Base-by-base conservation (phyloP, 2,113 vertebrate genomes). In the Podarcis cretensis region DNA sequence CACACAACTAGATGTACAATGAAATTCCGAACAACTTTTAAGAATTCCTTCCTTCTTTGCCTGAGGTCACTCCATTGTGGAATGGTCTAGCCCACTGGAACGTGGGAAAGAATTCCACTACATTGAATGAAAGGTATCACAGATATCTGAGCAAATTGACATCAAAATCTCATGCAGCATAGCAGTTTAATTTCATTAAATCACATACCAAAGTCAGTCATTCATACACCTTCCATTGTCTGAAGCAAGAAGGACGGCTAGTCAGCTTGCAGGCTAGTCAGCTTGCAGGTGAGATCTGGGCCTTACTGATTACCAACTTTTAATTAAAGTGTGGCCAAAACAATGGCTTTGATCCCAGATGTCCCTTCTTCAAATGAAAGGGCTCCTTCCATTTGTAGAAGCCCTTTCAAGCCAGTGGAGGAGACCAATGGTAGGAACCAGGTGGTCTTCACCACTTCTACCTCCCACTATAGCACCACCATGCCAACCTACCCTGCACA, bases 131-230 rank as follows among this genome's bases (percentile, higher is more conserved):
- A 83, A 27, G 25, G 16, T 35, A 43, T 48, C 25, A 16, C 40
- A 43, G 5, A 21, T 32, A 35, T 63, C 20, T 63, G 59, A 20
- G 18, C 30, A 21, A 16, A 6, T 2, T 2, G 12, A 75, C 85
- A 27, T 63, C 73, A 48, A 65, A 65, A 59, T 1, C 66, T 30
- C 40, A 3, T 65, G 40, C 3, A 48, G 8, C 37, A 9, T 74
- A 6, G 3, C 74, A 32, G 8, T 14, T 87, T 63, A 57, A 20
- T n/a, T 8, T 74, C 1, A 79, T 83, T 25, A 3, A 74, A 48
- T 1, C 30, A 40, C 0, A 0, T 0, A 0, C 1, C 25, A 0
- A 2, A 79, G 32, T 5, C 4, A 27, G 87, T 71, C 89, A 0
- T 0, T 0, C 0, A 32, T 1, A 6, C 0, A 71, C 4, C 2